Evolutionary conservation across 2,888 invertebrate genomes (phyloP), one percentile per base, ranked within the genome.

Genomic region (Laothoe populi): DNA sequence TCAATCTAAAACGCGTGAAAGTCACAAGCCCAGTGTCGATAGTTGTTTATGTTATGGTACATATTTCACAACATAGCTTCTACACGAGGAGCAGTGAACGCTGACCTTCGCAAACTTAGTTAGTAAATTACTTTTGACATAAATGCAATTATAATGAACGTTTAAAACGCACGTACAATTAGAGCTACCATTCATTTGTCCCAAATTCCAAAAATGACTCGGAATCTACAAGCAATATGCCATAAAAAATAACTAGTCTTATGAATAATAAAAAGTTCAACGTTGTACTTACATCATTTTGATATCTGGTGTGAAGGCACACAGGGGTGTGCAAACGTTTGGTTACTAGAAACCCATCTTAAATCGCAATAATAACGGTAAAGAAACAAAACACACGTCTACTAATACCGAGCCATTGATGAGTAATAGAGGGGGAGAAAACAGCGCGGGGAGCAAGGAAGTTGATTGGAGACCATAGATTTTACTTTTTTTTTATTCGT

Each of bases 271-370:
- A 35, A 19, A 59, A 64, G 73, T 61, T 63, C 46, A 59, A 68
- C 59, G 31, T 60, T 69, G 31, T 90, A 95, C 96, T 95, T 92
- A 96, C 96, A 94, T 88, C 96, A 96, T 96, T 83, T 87, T 91
- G 82, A 87, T 93, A 82, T 86, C 82, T 92, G 87, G 88, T 90
- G 93, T 89, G 91, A 86, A 89, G 93, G 95, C 95, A 95, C 95
- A 95, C 95, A 93, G 90, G 93, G 94, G 95, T 95, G 95, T 95
- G 95, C 95, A 93, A 94, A 91, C 90, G 82, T 88, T 90, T 89
- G 82, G 86, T 86, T 88, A 94, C 95, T 96, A 97, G 94, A 94
- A 94, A 94, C 94, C 95, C 96, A 96, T 96, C 94, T 92, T 95
- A 66, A 44, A 94, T 94, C 89, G 92, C 94, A 89, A 87, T 83